Base-by-base conservation (phyloP, 2,888 invertebrate species). In the Leucania comma region DNA sequence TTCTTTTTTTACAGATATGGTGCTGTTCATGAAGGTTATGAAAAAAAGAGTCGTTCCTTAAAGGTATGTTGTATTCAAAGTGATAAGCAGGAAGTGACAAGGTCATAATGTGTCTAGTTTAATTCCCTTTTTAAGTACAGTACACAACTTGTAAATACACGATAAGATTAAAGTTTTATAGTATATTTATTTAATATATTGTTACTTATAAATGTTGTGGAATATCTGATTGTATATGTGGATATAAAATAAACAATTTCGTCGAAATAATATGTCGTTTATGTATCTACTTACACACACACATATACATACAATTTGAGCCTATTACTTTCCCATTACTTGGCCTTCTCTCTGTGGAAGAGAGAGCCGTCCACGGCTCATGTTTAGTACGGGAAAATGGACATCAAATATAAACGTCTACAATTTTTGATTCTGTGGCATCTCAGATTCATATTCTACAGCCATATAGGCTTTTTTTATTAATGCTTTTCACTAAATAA, bases 11-110 rank as follows among this genome's bases (percentile, higher is more conserved):
- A 53, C 95, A 98, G 98, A 97, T 96, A 99, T 99, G 98, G 98
- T 99, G 65, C 94, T 99, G 53, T 98, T 99, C 90, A 99, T 99
- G 98, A 98, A 98, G 94, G 96, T 99, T 56, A 98, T 98, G 96
- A 98, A 97, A 91, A 98, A 98, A 91, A 97, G 96, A 92, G 88
- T 89, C 85, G 76, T 91, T 92, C 20, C 63, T 76, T 92, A 48
- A 89, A 87, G 84, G 89, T 91, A 88, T 75, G 88, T 78, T 76
- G 53, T 75, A 69, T 65, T 85, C 68, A 72, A 77, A 68, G 65
- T 73, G 61, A 48, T n/a, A 48, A 48, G 69, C 63, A 24, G 63
- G 73, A 48, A 54, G 57, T 75, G 68, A 65, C 62, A 51, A 59
- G 54, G 53, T 69, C 60, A 35, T 71, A 60, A 59, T 20, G 51